phyloP scores from a whole-genome alignment of 2,113 vertebrate species.

The Ranitomeya imitator region DNA sequence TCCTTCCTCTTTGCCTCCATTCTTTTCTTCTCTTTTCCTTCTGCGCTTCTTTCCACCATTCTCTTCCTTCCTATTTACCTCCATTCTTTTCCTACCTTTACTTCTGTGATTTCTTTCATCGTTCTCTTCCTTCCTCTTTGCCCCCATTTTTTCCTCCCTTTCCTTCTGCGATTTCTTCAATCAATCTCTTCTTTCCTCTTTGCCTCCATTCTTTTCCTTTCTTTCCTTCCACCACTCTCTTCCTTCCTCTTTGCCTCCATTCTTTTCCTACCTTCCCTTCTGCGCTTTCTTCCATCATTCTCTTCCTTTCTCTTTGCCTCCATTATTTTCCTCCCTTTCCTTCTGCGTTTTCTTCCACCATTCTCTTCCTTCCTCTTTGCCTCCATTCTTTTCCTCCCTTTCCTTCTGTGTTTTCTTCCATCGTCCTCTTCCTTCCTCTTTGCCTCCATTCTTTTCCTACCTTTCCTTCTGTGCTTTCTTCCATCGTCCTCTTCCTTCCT shows the following conservation, averaged over 20 bases:
- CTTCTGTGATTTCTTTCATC: background rate
- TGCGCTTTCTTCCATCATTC: too few species aligned
- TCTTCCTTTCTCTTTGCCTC: background rate
- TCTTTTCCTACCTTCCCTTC: too few species aligned
- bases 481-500: background rate
- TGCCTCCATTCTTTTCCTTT: background rate
- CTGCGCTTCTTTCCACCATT: too few species aligned
- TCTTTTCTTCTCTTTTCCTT: too few species aligned
- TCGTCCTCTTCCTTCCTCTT: background rate
- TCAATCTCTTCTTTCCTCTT: background rate
- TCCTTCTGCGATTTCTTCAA: background rate
- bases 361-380: background rate
- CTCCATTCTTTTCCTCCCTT: background rate
- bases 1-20: too few species aligned
- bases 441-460: background rate
- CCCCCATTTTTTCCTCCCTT: background rate
- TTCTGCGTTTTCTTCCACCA: background rate
- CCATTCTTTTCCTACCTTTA: background rate
- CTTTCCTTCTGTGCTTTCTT: background rate
- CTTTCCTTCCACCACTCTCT: background rate
- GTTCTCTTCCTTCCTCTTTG: background rate
- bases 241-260: background rate
- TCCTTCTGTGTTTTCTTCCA: background rate
- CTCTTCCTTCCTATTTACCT: background rate
- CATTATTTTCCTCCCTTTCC: background rate